These are phyloP conservation scores for Tursiops truncatus DNA, from an alignment of 2,113 vertebrate species.

Conservation along the genomic window DNA sequence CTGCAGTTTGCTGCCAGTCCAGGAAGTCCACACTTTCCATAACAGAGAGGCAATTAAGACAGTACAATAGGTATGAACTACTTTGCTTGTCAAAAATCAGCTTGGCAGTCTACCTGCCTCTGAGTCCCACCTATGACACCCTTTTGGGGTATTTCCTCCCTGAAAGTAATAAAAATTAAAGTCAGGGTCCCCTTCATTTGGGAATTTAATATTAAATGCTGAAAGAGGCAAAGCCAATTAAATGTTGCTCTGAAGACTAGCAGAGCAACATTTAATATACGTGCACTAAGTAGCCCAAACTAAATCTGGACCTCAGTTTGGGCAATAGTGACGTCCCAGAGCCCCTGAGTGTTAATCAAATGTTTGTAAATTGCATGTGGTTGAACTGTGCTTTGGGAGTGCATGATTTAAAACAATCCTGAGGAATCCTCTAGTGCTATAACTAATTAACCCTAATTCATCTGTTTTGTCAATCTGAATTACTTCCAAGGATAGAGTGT, in stretches of 20 bases:
- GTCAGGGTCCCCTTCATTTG: not conserved
- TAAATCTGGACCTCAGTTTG: constrained; percentile 28
- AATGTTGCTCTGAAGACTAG: not conserved
- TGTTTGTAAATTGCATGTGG: constrained; percentile 49
- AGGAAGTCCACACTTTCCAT: not conserved
- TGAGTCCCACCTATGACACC: not conserved
- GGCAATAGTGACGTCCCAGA: not conserved
- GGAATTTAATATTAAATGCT: not conserved
- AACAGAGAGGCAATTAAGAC: not conserved
- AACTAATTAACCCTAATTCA: constrained; percentile 66
- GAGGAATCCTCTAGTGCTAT: constrained; percentile 28
- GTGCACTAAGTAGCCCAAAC: not conserved
- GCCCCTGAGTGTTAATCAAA: constrained; percentile 62
- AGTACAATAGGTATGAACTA: not conserved
- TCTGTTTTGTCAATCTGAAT: constrained; percentile 56
- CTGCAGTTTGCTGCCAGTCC: not conserved
- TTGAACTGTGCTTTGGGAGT: constrained; percentile 45
- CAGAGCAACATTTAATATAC: not conserved
- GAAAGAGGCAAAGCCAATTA: not conserved
- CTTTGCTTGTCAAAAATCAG: not conserved
- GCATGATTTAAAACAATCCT: constrained; percentile 26
- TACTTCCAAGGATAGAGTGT: not conserved
- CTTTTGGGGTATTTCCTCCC: not conserved
- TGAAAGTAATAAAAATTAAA: constrained; percentile 13
- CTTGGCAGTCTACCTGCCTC: not conserved